phyloP scores from a whole-genome alignment of 2,113 vertebrate genomes.

The Scolopax mira region DNA sequence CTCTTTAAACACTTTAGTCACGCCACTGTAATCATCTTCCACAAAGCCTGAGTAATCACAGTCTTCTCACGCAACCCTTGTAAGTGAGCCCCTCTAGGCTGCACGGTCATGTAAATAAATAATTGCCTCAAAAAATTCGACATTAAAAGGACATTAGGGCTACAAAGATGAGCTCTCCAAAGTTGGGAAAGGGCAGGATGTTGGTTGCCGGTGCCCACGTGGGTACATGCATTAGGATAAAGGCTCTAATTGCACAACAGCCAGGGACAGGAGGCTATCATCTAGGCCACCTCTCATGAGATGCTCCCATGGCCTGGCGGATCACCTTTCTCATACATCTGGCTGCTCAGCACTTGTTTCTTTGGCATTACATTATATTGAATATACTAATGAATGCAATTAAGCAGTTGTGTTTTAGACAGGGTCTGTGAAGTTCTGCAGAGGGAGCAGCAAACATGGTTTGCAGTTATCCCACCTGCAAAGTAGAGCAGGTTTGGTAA shows the following conservation, averaged over 20 bases:
- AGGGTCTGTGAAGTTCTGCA: neutral
- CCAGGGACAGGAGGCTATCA: neutral
- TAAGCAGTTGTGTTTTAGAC: neutral
- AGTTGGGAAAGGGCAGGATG: slow-evolving; percentile 9
- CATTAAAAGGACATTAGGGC: slow-evolving; percentile 33
- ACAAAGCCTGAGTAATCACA: slow-evolving; percentile 13
- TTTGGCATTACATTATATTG: neutral
- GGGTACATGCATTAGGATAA: neutral
- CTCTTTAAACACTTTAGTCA: slow-evolving; percentile 49
- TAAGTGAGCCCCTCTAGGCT: slow-evolving; percentile 13
- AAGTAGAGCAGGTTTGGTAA: neutral
- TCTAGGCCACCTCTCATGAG: neutral
- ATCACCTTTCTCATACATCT: slow-evolving; percentile 6
- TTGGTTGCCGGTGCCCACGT: neutral
- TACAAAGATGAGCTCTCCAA: neutral
- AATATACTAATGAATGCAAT: neutral
- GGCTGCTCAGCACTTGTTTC: neutral
- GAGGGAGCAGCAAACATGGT: neutral
- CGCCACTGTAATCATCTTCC: slow-evolving; percentile 34
- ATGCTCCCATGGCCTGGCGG: neutral
- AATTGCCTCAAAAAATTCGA: slow-evolving; percentile 29
- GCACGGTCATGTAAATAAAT: slow-evolving; percentile 47
- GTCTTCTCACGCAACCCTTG: slow-evolving; percentile 29
- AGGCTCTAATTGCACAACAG: neutral
- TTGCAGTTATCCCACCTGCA: neutral